phyloP scores from a whole-genome alignment of 37 sponge, comb jelly and placozoan genomes.

The Aphrocallistes beatrix region DNA sequence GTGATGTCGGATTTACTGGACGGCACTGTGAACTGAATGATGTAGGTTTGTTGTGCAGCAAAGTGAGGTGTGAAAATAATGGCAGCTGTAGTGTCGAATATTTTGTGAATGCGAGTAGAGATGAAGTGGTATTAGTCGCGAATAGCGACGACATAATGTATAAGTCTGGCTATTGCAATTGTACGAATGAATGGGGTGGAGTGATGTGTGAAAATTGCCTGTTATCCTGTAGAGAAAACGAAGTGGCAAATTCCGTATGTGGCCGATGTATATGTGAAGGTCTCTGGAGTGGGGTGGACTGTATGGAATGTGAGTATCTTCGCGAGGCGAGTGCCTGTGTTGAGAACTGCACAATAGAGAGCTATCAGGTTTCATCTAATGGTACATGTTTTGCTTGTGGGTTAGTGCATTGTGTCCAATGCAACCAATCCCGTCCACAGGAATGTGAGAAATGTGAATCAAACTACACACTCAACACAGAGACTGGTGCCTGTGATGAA shows the following conservation, averaged over 20 bases:
- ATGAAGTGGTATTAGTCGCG: constrained; percentile 11
- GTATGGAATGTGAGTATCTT: background rate
- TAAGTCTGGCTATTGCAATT: background rate
- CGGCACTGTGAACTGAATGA: background rate
- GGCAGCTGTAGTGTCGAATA: background rate
- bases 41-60: background rate
- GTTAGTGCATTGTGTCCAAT: background rate
- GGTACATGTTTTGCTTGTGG: constrained; percentile 5
- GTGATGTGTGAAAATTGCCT: background rate
- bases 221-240: background rate
- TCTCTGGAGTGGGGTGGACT: background rate
- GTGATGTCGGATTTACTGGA: background rate
- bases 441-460: constrained; percentile 17
- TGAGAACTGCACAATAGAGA: background rate
- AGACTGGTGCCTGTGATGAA: background rate
- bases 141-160: background rate
- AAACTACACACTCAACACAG: background rate
- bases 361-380: background rate
- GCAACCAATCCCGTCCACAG: constrained; percentile 11
- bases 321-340: background rate
- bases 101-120: constrained; percentile 12
- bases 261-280: background rate
- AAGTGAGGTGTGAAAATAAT: background rate
- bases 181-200: background rate
- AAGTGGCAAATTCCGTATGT: background rate